These are phyloP conservation scores for Brienomyrus brachyistius DNA, from an alignment of 2,113 vertebrate genomes.

Conservation along the genomic window DNA sequence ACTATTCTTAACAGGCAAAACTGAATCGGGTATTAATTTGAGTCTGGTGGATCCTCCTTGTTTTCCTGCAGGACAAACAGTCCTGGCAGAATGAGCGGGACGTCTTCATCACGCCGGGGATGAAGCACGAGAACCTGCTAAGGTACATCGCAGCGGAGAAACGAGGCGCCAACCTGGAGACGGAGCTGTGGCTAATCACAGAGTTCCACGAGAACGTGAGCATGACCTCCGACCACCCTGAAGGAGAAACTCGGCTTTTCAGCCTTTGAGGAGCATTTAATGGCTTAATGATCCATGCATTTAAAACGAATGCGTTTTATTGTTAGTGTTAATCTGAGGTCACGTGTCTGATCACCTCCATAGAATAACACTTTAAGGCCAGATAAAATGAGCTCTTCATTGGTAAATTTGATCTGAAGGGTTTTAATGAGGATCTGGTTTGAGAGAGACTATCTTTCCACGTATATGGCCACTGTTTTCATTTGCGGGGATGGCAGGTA, in stretches of 20 bases:
- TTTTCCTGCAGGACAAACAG: slow-evolving; percentile 70
- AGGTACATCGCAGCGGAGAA: slow-evolving; percentile 81
- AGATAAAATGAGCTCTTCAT: neutral
- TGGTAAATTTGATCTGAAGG: neutral
- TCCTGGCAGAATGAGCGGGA: slow-evolving; percentile 89
- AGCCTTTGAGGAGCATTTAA: neutral
- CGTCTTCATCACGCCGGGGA: slow-evolving; percentile 80
- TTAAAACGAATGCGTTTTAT: neutral
- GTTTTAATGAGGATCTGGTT: neutral
- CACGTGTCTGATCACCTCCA: neutral
- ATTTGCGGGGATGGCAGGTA: neutral
- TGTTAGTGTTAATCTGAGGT: neutral
- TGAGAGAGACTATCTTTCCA: neutral
- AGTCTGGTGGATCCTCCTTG: neutral
- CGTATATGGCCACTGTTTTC: neutral
- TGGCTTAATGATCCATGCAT: neutral
- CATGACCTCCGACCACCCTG: neutral
- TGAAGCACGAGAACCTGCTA: slow-evolving; percentile 89
- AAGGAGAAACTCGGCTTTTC: neutral
- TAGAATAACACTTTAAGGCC: neutral
- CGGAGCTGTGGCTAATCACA: slow-evolving; percentile 89
- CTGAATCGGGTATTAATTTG: neutral
- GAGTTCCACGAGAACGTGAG: slow-evolving; percentile 86
- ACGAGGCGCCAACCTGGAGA: slow-evolving; percentile 79
- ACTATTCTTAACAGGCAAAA: neutral